phyloP scores from a whole-genome alignment of 1,140 invertebrate species.

The Orchesella cincta region DNA sequence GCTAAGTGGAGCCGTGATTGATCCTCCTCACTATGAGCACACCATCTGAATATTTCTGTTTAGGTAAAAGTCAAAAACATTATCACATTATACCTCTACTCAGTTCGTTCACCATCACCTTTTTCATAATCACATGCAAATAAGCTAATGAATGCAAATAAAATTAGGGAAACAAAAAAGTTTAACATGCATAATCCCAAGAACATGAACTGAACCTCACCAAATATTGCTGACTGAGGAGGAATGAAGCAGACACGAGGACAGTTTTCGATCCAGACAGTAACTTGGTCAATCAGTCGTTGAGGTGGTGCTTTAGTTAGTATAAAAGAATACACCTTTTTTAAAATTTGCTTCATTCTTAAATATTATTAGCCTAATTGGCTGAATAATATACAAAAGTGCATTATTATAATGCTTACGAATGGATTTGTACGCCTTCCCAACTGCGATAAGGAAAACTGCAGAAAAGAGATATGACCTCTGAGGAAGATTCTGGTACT shows the following conservation, averaged over 20 bases:
- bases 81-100: too few species aligned
- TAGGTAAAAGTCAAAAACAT: constrained; percentile 6
- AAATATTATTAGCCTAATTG: background rate
- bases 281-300: constrained; percentile 37
- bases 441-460: constrained; percentile 45
- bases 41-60: constrained; percentile 46
- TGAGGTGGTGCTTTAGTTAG: constrained; percentile 35
- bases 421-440: constrained; percentile 30
- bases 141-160: background rate
- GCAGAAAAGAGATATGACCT: constrained; percentile 38
- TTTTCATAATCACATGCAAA: background rate
- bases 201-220: constrained; percentile 34
- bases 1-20: constrained; percentile 44
- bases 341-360: background rate
- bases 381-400: background rate
- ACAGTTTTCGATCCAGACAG: constrained; percentile 42
- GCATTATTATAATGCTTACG: constrained; percentile 38
- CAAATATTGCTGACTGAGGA: constrained; percentile 48
- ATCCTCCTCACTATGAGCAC: constrained; percentile 35
- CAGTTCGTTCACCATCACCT: too few species aligned
- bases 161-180: too few species aligned
- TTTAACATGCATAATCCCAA: too few species aligned
- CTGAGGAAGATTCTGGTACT: constrained; percentile 43
- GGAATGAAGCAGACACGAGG: constrained; percentile 46
- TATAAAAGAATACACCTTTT: background rate